Base-by-base conservation (phyloP, 2,797 vertebrate genomes). In the Champsocephalus gunnari region DNA sequence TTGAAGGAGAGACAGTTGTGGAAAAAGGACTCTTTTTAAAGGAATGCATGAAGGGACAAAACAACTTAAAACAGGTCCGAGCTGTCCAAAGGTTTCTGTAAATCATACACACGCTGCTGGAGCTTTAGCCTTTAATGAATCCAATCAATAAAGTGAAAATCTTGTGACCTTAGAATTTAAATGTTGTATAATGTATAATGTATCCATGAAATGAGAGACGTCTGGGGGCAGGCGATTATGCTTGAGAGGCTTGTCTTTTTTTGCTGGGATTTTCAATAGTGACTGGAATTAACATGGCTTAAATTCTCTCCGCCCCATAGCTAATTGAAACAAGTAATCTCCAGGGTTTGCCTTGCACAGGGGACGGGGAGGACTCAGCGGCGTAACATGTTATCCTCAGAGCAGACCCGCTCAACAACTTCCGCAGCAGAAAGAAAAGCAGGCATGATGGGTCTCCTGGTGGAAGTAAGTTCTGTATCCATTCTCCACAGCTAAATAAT, bases 301-400 rank as follows among this genome's bases (percentile, higher is more conserved):
- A 90, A 86, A 92, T 90, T 90, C 82, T 89, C 81, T 83, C 83
- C 72, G 45, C 90, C 88, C 89, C 85, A 76, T 87, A 78, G 88
- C 92, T 93, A 93, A 94, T 94, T 94, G 93, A 94, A 94, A 93
- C 80, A 82, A 88, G 88, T 93, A 93, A 93, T 93, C 90, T 92
- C 90, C 68, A 12, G 87, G 81, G 92, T 86, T 83, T 62, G 77
- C 65, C 81, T 75, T 80, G 81, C 71, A 62, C 64, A 66, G 71
- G 80, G 87, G 73, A 79, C 13, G 59, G 58, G 70, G 57, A 75
- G 73, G 73, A 75, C 83, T 77, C 81, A 3, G 81, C 17, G 48
- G 77, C 72, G 50, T 72, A 73, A 70, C 86, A 50, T 81, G 88
- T 88, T 88, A 85, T 91, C 82, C 88, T 81, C 79, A 8, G 67